phyloP scores from a whole-genome alignment of 2,113 vertebrate genomes.

The Caranx melampygus region DNA sequence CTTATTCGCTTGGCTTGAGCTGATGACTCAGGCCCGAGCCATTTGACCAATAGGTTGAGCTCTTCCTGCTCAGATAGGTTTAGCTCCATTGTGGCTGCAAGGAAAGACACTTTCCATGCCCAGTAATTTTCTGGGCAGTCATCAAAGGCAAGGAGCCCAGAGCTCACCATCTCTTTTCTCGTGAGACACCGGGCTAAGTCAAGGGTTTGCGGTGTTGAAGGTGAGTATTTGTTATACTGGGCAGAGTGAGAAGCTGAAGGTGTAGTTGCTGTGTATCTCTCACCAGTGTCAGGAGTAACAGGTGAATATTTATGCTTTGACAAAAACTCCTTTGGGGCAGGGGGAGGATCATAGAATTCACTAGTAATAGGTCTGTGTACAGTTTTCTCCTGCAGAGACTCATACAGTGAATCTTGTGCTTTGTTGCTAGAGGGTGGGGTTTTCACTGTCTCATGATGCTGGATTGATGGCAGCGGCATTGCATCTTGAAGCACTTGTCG shows the following conservation, averaged over 20 bases:
- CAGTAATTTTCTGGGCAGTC: slow-evolving; percentile 32
- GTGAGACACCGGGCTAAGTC: neutral
- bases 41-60: slow-evolving; percentile 15
- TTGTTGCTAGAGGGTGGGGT: neutral
- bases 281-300: neutral
- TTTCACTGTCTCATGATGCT: too few species aligned
- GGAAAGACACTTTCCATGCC: slow-evolving; percentile 30
- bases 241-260: neutral
- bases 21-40: neutral
- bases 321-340: neutral
- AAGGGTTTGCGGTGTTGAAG: neutral
- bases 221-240: neutral
- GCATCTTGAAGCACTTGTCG: neutral
- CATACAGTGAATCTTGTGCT: neutral
- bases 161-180: slow-evolving; percentile 15
- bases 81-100: neutral
- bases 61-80: slow-evolving; percentile 23
- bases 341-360: neutral
- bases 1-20: slow-evolving; percentile 9
- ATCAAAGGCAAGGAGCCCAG: slow-evolving; percentile 18
- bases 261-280: neutral
- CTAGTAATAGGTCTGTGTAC: neutral
- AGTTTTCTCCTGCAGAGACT: neutral
- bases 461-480: neutral
- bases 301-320: neutral